Percentiles rank a stretch among this genome's conserved stretches.
Evolutionary conservation across 2,888 invertebrate species (phyloP).

Genomic region (Psococerastis gibbosa): DNA sequence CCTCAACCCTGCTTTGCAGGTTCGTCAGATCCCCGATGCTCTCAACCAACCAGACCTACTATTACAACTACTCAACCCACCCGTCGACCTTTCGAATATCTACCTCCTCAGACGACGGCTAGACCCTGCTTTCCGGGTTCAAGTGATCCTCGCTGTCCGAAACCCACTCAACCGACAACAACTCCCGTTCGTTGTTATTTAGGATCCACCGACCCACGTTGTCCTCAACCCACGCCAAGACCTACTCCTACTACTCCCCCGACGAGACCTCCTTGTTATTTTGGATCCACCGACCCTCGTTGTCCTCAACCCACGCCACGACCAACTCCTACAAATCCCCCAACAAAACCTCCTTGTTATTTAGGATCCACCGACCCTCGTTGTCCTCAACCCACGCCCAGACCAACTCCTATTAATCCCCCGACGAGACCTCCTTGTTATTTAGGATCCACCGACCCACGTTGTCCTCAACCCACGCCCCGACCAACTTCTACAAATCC

Average conservation of each 20-base stretch:
- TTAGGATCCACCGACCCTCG: constrained; percentile 23
- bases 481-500: constrained; percentile 17
- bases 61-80: constrained; percentile 13
- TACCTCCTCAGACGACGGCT: constrained; percentile 18
- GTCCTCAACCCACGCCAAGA: constrained; percentile 16
- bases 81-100: constrained; percentile 1
- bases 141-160: constrained; percentile 19
- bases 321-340: constrained; percentile 18
- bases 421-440: constrained; percentile 21
- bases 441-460: constrained; percentile 25
- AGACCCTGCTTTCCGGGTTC: constrained; percentile 21
- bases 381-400: constrained; percentile 18
- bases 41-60: constrained; percentile 14
- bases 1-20: constrained; percentile 18
- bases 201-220: too few species aligned
- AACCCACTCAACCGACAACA: constrained; percentile 12
- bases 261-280: constrained; percentile 18
- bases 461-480: constrained; percentile 23
- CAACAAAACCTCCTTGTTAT: constrained; percentile 21
- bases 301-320: constrained; percentile 18
- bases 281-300: constrained; percentile 19
- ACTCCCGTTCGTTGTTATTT: constrained; percentile 19
- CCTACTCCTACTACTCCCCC: constrained; percentile 17
- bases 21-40: constrained; percentile 17
- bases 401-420: too few species aligned